Evolutionary conservation across 2,113 vertebrate species (phyloP), one percentile per base, ranked within the genome.

Genomic region (Dromas ardeola): DNA sequence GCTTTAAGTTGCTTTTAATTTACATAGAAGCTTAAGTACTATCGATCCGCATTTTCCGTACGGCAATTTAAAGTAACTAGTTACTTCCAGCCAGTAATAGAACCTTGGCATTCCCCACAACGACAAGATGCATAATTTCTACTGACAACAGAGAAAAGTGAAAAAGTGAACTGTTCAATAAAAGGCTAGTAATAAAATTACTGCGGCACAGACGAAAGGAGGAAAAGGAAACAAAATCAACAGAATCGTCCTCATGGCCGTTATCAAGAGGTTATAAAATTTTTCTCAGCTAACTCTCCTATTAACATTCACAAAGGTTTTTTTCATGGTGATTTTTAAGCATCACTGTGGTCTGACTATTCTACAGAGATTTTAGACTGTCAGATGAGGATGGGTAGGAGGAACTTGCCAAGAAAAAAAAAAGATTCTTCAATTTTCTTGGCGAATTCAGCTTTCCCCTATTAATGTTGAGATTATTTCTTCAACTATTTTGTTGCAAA

Each of bases 401-500:
- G 72, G 69, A 95, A 97, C 92, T 71, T 97, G 96, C 90, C 95
- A 93, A 96, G 62, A 65, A 70, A 70, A 73, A 81, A 88, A 88
- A 86, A 91, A 84, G 9, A 94, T 94, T 91, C 86, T 96, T 93
- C 86, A 59, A 88, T 96, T 96, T 96, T 97, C 90, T 95, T 97
- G 88, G 52, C 58, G 88, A 81, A 97, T 97, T 96, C 85, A 88
- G 80, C 79, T 90, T 95, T 97, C 95, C 94, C 94, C 96, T 97
- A 97, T 97, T 96, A 95, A 97, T 97, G 94, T 95, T 96, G 92
- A 97, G 95, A 97, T 98, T 95, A 96, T 86, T 98, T 97, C 91
- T 95, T 79, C 93, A 91, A 97, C 87, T 97, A 96, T 97, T 98
- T 98, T 97, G 90, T 97, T 97, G 97, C 94, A 97, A 98, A 98